Evolutionary conservation across 1,140 invertebrate genomes (phyloP), one percentile per base, ranked within the genome.

Genomic region (Ganaspis sp.): DNA sequence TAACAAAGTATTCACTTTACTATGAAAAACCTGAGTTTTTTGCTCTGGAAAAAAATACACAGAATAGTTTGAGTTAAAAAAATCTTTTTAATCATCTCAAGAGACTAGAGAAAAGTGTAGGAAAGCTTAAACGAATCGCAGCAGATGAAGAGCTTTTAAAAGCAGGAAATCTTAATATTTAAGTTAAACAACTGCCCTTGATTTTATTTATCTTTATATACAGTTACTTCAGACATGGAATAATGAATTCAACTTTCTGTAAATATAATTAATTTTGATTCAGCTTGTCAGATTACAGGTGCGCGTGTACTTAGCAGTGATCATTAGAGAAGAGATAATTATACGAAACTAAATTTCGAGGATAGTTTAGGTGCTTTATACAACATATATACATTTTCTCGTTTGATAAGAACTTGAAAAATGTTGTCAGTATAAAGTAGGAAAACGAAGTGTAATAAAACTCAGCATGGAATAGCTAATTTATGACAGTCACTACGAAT

Each of bases 351-450:
- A 64, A 64, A 64, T 64, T 64, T 34, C 1, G 26, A 64, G 58
- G 3, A 64, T 9, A 64, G 12, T 64, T 64, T 5, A 29, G 23
- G 58, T 29, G 1, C 5, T 4, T 64, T 64, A 29, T 29, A 29
- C 26, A 58, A 49, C 12, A 49, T 15, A 49, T 49, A 17, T 49
- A 49, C n/a, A 49, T 49, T 64, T 29, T 15, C 12, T 64, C 58
- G 58, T 64, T 64, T 64, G 58, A 64, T 64, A 64, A 64, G 58
- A n/a, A 64, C 23, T 64, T 64, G 58, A 64, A 64, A 29, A 64
- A 29, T 64, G 58, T 64, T 64, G 58, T 64, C 58, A 64, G 58
- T 64, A 64, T 64, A 64, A 64, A 64, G 58, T 34, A 64, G 58
- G 26, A 29, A 64, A 64, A 34, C 58, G 23, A 1, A 29, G 58